Evolutionary conservation across 37 sponge, comb jelly and placozoan species (phyloP), one percentile per base, ranked within the genome.

Genomic region (Aphrocallistes beatrix): DNA sequence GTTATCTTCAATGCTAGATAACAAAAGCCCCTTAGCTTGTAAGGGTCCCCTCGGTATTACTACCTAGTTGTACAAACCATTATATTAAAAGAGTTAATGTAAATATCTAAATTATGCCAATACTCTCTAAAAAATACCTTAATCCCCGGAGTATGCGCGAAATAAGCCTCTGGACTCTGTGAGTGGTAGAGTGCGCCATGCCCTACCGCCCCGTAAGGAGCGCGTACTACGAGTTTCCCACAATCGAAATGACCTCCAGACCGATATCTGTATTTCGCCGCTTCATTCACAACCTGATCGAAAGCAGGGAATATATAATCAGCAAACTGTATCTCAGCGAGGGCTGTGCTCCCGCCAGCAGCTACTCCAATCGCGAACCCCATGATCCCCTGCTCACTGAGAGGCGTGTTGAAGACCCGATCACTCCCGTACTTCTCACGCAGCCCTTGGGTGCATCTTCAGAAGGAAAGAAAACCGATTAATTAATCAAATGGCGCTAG

Each of bases 311-410:
- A 90, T 48, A 98, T 94, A 89, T 98, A 98, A 83, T 98, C 99
- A 40, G 99, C 96, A 91, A 98, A 98, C 89, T 98, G 99, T 19
- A 98, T 93, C 86, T 98, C 99, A 38, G 96, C 96, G n/a, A 98
- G 91, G n/a, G 99, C 94, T 39, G 96, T 95, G 45, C 90, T 84
- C 0, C 99, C 99, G 17, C 89, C 91, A 0, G 94, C 91, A 6
- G 99, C 96, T 40, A 91, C 84, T 21, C 99, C 99, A 51, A 95
- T 95, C 3, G 92, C 96, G 88, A 98, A 98, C 37, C 90, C 99
- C 38, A 93, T 86, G 28, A 98, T 98, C 0, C 96, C 99, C 51
- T 98, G 99, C 83, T 98, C 99, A 82, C 87, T 89, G 37, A 95
- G 88, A 0, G 99, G 99, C 0, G 99, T 85, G 88, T 93, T 98